Conservation (phyloP, 1,140 invertebrate species). For the Portunus trituberculatus region DNA sequence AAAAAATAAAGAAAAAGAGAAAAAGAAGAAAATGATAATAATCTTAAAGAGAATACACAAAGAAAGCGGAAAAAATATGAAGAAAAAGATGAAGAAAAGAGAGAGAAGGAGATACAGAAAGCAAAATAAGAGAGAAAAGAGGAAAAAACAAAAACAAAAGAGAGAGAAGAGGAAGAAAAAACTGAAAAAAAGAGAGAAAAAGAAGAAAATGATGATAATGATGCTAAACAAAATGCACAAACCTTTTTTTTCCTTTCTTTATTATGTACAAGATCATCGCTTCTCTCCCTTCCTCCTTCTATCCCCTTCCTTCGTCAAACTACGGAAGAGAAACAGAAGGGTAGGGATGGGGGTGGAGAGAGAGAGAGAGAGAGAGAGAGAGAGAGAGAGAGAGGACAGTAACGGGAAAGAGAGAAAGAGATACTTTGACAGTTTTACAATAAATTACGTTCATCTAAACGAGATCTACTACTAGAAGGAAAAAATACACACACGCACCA, state of each 20-base stretch:
- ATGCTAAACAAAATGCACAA: neutral
- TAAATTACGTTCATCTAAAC: slow-evolving; percentile 4
- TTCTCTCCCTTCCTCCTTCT: neutral
- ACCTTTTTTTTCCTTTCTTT: slow-evolving; percentile 9
- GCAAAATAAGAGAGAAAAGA: too few relatives aligned
- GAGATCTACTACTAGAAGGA: neutral
- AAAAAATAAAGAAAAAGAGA: neutral
- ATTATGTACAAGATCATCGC: neutral
- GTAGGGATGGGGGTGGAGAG: neutral
- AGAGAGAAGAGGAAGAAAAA: too few relatives aligned
- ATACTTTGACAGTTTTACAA: neutral
- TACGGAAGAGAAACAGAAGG: neutral
- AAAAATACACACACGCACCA: neutral
- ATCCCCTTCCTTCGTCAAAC: neutral
- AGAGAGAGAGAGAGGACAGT: too few relatives aligned
- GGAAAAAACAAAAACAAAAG: too few relatives aligned
- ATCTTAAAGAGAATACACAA: neutral
- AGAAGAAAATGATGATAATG: too few relatives aligned
- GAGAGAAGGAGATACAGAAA: neutral
- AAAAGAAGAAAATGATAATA: neutral
- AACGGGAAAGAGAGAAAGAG: neutral
- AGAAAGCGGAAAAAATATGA: neutral
- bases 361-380: too few relatives aligned
- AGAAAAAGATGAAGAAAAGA: neutral
- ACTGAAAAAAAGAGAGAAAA: too few relatives aligned